These are phyloP conservation scores for Ylistrum balloti DNA, from an alignment of 1,140 invertebrate genomes.

Conservation along the genomic window DNA sequence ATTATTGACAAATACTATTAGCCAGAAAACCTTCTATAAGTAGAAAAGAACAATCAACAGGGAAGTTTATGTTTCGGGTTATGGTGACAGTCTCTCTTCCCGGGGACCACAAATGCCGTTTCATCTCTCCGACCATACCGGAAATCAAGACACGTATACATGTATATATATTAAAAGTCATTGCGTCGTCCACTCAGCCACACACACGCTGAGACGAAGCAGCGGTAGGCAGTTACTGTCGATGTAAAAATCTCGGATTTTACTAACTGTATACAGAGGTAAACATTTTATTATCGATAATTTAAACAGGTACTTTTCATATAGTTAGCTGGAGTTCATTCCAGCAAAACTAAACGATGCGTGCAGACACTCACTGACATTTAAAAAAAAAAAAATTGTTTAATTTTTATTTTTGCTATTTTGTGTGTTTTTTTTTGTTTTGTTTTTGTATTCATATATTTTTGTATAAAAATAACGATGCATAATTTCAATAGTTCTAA, in stretches of 20 bases:
- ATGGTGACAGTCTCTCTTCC: background rate
- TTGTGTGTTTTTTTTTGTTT: too few relatives aligned
- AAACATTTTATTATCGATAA: background rate
- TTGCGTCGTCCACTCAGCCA: background rate
- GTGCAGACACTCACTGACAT: too few relatives aligned
- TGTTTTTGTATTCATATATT: too few relatives aligned
- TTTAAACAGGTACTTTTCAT: too few relatives aligned
- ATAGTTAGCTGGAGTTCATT: too few relatives aligned
- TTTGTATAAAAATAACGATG: too few relatives aligned
- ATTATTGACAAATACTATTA: background rate
- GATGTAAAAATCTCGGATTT: background rate
- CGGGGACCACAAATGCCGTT: background rate
- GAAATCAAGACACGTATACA: background rate
- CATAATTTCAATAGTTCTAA: too few relatives aligned
- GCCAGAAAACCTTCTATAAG: background rate
- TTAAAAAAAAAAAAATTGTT: too few relatives aligned
- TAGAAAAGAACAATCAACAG: background rate
- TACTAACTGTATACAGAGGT: background rate
- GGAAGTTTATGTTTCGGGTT: background rate
- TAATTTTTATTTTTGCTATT: too few relatives aligned
- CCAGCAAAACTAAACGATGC: too few relatives aligned
- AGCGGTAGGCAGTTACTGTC: background rate
- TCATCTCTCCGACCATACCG: background rate
- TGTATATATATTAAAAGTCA: background rate
- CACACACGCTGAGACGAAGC: background rate